Base-by-base conservation (phyloP, 2,797 vertebrate genomes). In the Onychomys arenicola region DNA sequence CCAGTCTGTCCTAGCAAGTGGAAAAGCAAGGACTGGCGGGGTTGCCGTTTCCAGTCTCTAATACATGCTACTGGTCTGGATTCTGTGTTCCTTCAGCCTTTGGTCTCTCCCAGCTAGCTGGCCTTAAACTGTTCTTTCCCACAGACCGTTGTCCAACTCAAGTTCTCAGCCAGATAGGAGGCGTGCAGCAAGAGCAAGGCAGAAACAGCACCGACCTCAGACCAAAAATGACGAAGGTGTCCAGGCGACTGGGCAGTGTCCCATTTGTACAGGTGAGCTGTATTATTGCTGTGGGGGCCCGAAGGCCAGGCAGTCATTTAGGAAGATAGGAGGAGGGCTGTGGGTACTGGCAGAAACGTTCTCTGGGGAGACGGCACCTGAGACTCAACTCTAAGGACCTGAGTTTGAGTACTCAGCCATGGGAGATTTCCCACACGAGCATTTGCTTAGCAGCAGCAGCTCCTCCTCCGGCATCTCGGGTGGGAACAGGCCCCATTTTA, bases 231-330 rank as follows among this genome's bases (percentile, higher is more conserved):
- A 43, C 3, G 29, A 2, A 34, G 2, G 12, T n/a, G 40, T 59
- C 77, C 97, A 59, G 67, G 73, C 80, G 2, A 65, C 10, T 7
- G 96, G 96, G 3, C 2, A 77, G 75, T 99, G 98, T 90, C 98
- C 98, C 25, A 97, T 99, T 49, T 99, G 98, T 96, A 87, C 97
- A 77, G 98, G 98, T 98, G 63, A 76, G 96, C 63, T 73, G 11
- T 61, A 23, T n/a, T 1, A n/a, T 37, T 5, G 10, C 67, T 69
- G 19, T 6, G 23, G 32, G n/a, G 37, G 5, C 37, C 34, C 21
- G 27, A 10, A 78, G 40, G 17, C 81, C 0, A 6, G 27, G 34
- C 10, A 2, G 88, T 83, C 17, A 63, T 75, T 49, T 61, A 93
- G n/a, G 55, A 61, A 55, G 12, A 63, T 17, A 29, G 85, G 83